Conservation (phyloP, 2,797 vertebrate genomes). For the Graptemys geographica region DNA sequence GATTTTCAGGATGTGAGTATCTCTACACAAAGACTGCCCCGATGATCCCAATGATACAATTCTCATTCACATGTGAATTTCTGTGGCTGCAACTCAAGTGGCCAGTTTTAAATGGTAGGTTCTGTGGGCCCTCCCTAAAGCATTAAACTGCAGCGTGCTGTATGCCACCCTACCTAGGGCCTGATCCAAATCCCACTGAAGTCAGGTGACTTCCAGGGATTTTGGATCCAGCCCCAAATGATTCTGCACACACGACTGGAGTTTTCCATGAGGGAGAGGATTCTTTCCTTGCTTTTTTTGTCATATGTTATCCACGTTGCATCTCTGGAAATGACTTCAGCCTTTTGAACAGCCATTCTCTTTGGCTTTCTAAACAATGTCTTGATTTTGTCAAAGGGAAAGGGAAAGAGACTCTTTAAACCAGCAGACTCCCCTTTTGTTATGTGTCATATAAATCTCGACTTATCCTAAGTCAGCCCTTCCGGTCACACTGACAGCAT, state of each 20-base stretch:
- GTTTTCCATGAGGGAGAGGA: not conserved
- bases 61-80: not conserved
- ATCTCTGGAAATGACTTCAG: slow-evolving; percentile 77
- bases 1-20: not conserved
- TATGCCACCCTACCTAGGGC: accelerated
- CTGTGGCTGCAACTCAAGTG: not conserved
- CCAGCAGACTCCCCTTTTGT: slow-evolving; percentile 74
- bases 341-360: slow-evolving; percentile 60
- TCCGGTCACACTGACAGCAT: slow-evolving; percentile 76
- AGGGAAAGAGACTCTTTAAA: slow-evolving; percentile 79
- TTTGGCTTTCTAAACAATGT: slow-evolving; percentile 77
- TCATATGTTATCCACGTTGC: slow-evolving; percentile 22
- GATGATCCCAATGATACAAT: not conserved
- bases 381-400: slow-evolving; percentile 76
- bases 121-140: not conserved
- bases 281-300: not conserved
- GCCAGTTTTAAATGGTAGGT: accelerated
- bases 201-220: not conserved
- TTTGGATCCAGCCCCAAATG: not conserved
- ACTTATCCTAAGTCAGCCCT: slow-evolving; percentile 75
- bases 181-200: not conserved
- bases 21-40: not conserved
- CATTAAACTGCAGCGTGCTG: not conserved
- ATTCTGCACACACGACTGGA: not conserved
- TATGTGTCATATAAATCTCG: slow-evolving; percentile 77